Evolutionary conservation across 37 sponge, comb jelly and placozoan species (phyloP), one percentile per base, ranked within the genome.

Genomic region (Aplysina aerophoba): DNA sequence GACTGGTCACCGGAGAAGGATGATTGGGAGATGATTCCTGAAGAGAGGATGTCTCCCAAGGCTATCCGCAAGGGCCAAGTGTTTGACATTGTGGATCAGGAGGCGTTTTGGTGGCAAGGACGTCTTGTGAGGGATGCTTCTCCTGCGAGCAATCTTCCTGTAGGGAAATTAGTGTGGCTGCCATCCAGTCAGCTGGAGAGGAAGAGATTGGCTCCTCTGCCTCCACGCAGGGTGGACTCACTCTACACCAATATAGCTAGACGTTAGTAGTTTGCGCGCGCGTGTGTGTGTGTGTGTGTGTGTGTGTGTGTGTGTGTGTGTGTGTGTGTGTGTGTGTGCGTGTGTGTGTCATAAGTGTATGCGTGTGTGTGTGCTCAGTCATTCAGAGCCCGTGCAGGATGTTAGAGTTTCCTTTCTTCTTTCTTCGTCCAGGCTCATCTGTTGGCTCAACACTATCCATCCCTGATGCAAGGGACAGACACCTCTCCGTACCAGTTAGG

Each of bases 61-160:
- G 25, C 78, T 0, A 24, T 75, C 22, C 44, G 78, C 21, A 75
- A 75, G 54, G 78, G 78, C 20, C 78, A 75, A 36, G 78, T 90
- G 8, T 92, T 63, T 83, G 92, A 92, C 12, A 63, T 92, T 35
- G 11, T 88, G 1, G 83, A 85, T 54, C 41, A 58, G 11, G 38
- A 41, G 13, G 81, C 89, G 40, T 85, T 83, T 62, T 92, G 93
- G 93, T 93, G 93, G 93, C 34, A 73, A 41, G 93, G 72, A 8
- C 83, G 88, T 21, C 85, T 93, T 6, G 73, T 89, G 12, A 81
- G 72, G 68, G 88, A 87, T 65, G 30, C 59, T 0, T 17, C 39
- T 11, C 56, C 79, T 21, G 25, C 78, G 20, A 59, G 64, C 22
- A 14, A n/a, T 37, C 0, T 55, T 2, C 68, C 58, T 16, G 12